Evolutionary conservation across 2,797 vertebrate genomes (phyloP).

Genomic region (Strix occidentalis): DNA sequence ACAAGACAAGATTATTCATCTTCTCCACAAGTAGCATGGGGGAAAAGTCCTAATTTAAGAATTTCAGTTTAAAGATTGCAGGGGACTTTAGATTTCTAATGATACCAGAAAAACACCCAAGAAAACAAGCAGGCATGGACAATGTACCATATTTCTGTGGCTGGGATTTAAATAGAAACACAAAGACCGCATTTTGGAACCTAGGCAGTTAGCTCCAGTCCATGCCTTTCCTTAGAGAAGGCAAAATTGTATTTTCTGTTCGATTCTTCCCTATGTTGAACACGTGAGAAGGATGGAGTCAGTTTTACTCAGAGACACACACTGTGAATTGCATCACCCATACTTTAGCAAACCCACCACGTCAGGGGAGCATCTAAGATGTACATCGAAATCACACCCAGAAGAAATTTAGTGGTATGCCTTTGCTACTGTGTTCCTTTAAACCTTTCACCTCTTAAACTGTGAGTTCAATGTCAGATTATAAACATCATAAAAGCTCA

Average conservation of each 20-base stretch:
- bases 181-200: not conserved
- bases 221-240: not conserved
- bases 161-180: not conserved
- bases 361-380: not conserved
- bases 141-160: not conserved
- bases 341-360: not conserved
- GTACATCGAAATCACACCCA: not conserved
- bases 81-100: not conserved
- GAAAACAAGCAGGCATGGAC: not conserved
- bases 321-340: not conserved
- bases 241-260: not conserved
- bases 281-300: not conserved
- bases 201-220: not conserved
- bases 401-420: not conserved
- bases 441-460: conserved; percentile 68
- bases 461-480: conserved; percentile 59
- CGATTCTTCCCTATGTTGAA: not conserved
- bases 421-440: conserved; percentile 53
- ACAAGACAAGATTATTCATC: not conserved
- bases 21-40: not conserved
- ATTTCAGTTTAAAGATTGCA: not conserved
- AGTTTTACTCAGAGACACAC: not conserved
- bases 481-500: conserved; percentile 66
- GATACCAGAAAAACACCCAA: not conserved
- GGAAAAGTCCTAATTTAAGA: not conserved